Base-by-base conservation (phyloP, 2,797 vertebrate genomes). In the Moxostoma hubbsi region DNA sequence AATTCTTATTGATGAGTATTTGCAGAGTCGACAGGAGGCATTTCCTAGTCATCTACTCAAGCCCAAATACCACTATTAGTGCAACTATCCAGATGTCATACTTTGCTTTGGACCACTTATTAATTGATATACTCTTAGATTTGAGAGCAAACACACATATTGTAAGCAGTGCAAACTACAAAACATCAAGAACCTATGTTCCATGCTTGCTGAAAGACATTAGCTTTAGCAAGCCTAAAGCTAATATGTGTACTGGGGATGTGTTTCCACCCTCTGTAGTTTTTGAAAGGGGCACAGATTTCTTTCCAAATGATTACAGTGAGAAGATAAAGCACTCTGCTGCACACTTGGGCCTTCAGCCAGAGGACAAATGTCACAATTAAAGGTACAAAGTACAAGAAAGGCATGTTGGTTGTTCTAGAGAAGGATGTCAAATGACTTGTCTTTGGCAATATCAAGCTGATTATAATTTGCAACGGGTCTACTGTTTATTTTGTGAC, bases 51-150 rank as follows among this genome's bases (percentile, higher is more conserved):
- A 24, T 24, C 24, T 24, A 24, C 24, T 24, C 49, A 13, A 66
- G 43, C 64, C n/a, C 6, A 50, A 51, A 24, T n/a, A 69, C 12
- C 66, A 69, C 12, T 53, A 69, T 12, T 54, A 53, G 13, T 70
- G 2, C 1, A 49, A 55, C 16, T 70, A 54, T 54, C 50, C 67
- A 54, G 50, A 70, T 1, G 16, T 54, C 8, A 54, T 54, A 13
- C 67, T 70, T 54, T 53, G 16, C 16, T 55, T 70, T 70, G 67
- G 50, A 66, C 64, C 64, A 49, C 64, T 66, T n/a, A 47, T 66
- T 7, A 7, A 1, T 9, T 50, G 50, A n/a, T 66, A 43, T n/a
- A 54, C 50, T 6, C 18, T 70, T 36, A 36, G 16, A 9, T 54
- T 70, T 70, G 16, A 70, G 11, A 70, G 50, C 6, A 70, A 70